phyloP scores from a whole-genome alignment of 1,140 invertebrate species.

The Zaprionus ornatus region DNA sequence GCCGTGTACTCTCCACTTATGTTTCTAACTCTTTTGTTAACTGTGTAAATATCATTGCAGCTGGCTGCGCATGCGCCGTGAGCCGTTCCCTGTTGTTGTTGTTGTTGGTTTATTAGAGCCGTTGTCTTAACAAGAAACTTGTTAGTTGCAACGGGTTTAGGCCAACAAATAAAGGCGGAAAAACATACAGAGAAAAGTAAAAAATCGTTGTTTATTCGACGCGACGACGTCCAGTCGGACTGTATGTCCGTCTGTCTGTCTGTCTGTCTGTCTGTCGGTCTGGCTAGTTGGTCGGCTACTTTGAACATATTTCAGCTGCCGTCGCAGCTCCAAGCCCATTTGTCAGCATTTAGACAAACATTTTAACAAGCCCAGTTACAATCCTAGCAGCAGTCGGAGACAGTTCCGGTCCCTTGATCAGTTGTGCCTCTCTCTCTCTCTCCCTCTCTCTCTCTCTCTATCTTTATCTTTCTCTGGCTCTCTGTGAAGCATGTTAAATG shows the following conservation, averaged over 20 bases:
- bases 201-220: constrained; percentile 57
- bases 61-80: constrained; percentile 63
- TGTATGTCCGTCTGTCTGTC: background rate
- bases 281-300: constrained; percentile 23
- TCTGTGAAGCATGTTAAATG: constrained; percentile 46
- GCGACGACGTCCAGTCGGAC: constrained; percentile 49
- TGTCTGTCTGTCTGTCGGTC: background rate
- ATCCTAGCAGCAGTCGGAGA: constrained; percentile 27
- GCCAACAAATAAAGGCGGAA: constrained; percentile 30
- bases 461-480: background rate
- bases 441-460: too few relatives aligned
- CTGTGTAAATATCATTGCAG: constrained; percentile 33
- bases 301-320: constrained; percentile 63
- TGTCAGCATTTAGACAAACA: constrained; percentile 75
- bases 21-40: background rate
- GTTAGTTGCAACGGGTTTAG: constrained; percentile 78
- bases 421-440: background rate
- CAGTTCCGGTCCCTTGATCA: constrained; percentile 58
- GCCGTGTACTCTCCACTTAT: background rate
- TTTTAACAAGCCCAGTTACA: constrained; percentile 53
- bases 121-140: constrained; percentile 81
- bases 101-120: constrained; percentile 73
- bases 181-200: background rate
- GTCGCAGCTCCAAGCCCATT: constrained; percentile 50
- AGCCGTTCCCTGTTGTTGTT: constrained; percentile 22